Percentiles rank a stretch among this genome's conserved stretches.
Conservation (phyloP, 2,888 invertebrate species). For the Cyrtodaria siliqua region DNA sequence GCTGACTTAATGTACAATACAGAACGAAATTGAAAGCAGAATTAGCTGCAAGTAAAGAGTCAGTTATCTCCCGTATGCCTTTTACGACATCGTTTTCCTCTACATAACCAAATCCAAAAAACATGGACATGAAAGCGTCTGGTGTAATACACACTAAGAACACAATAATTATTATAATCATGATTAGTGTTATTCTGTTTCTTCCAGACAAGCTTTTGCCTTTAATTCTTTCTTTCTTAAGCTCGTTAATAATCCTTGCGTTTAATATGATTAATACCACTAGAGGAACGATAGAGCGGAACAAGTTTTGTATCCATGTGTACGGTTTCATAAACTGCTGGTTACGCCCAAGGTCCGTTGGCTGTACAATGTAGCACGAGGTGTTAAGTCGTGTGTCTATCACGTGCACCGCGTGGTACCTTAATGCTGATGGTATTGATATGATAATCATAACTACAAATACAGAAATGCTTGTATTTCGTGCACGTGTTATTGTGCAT, state of each 20-base stretch:
- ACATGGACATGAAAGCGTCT: constrained; percentile 84
- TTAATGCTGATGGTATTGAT: constrained; percentile 81
- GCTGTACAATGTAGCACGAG: constrained; percentile 70
- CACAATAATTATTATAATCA: constrained; percentile 83
- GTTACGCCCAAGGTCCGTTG: constrained; percentile 77
- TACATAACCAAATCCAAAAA: constrained; percentile 84
- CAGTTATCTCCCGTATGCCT: constrained; percentile 84
- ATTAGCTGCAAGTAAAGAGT: constrained; percentile 83
- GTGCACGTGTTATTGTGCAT: constrained; percentile 76
- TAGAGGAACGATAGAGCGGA: constrained; percentile 83
- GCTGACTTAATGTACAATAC: constrained; percentile 83
- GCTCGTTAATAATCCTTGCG: constrained; percentile 81
- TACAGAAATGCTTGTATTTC: constrained; percentile 77
- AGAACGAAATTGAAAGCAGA: constrained; percentile 84
- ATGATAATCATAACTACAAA: constrained; percentile 80
- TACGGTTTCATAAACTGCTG: constrained; percentile 80
- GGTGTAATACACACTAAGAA: constrained; percentile 85
- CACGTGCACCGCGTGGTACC: constrained; percentile 77
- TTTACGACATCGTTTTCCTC: constrained; percentile 81
- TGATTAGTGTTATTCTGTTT: constrained; percentile 84
- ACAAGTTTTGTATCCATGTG: constrained; percentile 81
- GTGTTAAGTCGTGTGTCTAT: constrained; percentile 67
- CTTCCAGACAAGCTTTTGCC: constrained; percentile 79
- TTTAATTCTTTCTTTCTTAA: constrained; percentile 78
- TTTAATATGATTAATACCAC: constrained; percentile 81